A percentile compares a stretch with the other conserved stretches of the same genome.
These are phyloP conservation scores for Lucinisca nassula DNA, from an alignment of 2,888 invertebrate genomes.

Conservation along the genomic window DNA sequence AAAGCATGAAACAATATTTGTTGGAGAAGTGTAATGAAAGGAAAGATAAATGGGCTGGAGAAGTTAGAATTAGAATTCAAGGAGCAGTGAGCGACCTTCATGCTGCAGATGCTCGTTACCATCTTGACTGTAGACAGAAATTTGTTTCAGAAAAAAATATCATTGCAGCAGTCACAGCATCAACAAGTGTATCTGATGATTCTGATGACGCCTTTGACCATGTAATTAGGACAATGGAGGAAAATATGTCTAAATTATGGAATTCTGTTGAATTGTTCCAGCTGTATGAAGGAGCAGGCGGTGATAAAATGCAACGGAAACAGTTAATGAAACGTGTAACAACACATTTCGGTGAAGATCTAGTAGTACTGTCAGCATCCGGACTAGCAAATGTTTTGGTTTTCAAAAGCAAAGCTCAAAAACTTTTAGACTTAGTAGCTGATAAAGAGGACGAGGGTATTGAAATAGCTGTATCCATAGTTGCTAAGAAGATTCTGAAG, in stretches of 20 bases:
- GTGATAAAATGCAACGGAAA: neutral
- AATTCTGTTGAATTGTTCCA: too few relatives aligned
- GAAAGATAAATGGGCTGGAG: conserved; percentile 13
- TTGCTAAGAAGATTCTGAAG: conserved; percentile 21
- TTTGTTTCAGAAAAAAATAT: conserved; percentile 18
- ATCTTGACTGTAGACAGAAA: too few relatives aligned
- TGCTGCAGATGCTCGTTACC: too few relatives aligned
- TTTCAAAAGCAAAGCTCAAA: too few relatives aligned
- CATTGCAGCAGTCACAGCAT: neutral
- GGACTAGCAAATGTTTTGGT: conserved; percentile 49
- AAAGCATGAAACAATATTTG: conserved; percentile 9
- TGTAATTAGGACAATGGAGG: neutral
- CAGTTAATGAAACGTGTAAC: neutral
- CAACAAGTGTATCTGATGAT: too few relatives aligned
- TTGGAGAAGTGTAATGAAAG: too few relatives aligned
- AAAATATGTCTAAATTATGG: conserved; percentile 11
- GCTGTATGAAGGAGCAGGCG: too few relatives aligned
- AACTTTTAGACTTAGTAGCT: conserved; percentile 25
- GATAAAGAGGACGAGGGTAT: conserved; percentile 32
- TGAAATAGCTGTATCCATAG: conserved; percentile 6
- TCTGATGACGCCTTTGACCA: conserved; percentile 11
- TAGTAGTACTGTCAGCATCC: conserved; percentile 19
- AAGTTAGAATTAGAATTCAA: conserved; percentile 29
- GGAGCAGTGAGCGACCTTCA: conserved; percentile 61
- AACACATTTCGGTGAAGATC: conserved; percentile 26